Base-by-base conservation (phyloP, 2,888 invertebrate genomes). In the Pollenia angustigena region DNA sequence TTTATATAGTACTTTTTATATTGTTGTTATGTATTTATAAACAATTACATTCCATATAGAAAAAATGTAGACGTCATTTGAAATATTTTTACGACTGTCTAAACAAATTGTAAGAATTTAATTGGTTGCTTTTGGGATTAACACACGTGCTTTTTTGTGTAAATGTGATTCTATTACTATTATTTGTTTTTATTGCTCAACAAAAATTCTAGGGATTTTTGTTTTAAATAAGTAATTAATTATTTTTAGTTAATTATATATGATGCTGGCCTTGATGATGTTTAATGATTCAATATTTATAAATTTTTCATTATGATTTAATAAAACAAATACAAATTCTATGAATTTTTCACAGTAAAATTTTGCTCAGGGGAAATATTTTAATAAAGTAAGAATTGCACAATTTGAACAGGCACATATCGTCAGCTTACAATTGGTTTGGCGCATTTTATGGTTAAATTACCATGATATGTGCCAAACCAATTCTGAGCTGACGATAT, bases 121-220 rank as follows among this genome's bases (percentile, higher is more conserved):
- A 32, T 44, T 60, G 42, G 23, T 16, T 42, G 58, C 68, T 58
- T 4, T 32, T 32, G 58, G 16, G 12, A 50, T 40, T 76, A 23
- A 58, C 68, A 78, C 83, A 78, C 83, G 83, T 83, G 83, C 78
- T 78, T 72, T 23, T 76, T 56, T 40, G 60, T 58, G 16, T 56
- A 32, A 52, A 6, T 32, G 32, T 6, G n/a, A 56, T 16, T 44
- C 44, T 78, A 14, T 48, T 8, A 18, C 23, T 58, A 46, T 75
- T 62, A 7, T 50, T 12, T 52, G 16, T 10, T 16, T 11, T 69
- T 42, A 23, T 46, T 48, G 14, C 18, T 66, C 1, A 64, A n/a
- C 2, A 52, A 14, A 71, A 18, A 69, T 56, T 78, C 56, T 48
- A 71, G 78, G 42, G 50, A 42, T 71, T 74, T 58, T 66, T 71